phyloP scores from a whole-genome alignment of 2,888 invertebrate genomes.

The Troides helena region DNA sequence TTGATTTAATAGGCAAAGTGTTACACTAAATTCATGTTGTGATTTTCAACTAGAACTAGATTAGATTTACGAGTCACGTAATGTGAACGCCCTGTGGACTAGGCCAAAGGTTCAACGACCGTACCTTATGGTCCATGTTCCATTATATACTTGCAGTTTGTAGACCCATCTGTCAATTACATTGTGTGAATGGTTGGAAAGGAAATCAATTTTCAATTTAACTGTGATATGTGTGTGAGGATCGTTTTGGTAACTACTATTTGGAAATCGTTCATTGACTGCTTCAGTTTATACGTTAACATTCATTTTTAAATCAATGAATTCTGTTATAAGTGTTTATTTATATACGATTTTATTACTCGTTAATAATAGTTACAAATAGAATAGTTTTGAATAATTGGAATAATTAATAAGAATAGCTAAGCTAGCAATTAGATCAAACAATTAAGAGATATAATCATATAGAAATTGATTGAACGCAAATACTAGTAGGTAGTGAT shows the following conservation, averaged over 20 bases:
- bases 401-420: too few species aligned
- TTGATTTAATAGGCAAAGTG: not conserved
- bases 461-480: too few species aligned
- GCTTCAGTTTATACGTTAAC: not conserved
- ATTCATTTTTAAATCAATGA: not conserved
- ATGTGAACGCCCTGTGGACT: constrained; percentile 38
- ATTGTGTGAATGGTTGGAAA: constrained; percentile 21
- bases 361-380: too few species aligned
- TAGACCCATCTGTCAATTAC: constrained; percentile 40
- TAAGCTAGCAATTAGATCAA: too few species aligned
- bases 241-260: not conserved
- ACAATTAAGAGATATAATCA: too few species aligned
- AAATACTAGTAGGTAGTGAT: too few species aligned
- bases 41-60: constrained; percentile 34
- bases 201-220: constrained; percentile 21
- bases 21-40: constrained; percentile 15
- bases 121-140: constrained; percentile 48
- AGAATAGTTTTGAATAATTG: too few species aligned
- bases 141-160: constrained; percentile 38
- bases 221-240: not conserved
- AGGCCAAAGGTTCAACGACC: constrained; percentile 62
- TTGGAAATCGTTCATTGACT: not conserved
- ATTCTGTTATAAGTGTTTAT: too few species aligned
- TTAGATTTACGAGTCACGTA: constrained; percentile 43
- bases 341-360: too few species aligned